Conservation (phyloP, 2,797 vertebrate species). For the Thaleichthys pacificus region DNA sequence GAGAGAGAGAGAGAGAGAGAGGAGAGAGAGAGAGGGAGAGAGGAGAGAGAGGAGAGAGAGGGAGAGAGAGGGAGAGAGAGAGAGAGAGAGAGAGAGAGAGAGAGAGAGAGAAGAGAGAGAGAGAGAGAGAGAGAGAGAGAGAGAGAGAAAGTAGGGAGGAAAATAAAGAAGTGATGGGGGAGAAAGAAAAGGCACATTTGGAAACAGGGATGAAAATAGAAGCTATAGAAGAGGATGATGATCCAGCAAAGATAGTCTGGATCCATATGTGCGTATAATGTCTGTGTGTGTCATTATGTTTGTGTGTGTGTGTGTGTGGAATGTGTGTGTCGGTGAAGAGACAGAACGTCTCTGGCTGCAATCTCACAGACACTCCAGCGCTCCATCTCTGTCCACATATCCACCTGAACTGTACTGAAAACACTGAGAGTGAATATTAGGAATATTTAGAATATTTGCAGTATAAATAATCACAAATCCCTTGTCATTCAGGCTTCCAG, state of each 20-base stretch:
- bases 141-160: slow-evolving; percentile 32
- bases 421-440: too few relatives aligned
- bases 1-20: not conserved
- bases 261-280: not conserved
- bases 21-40: not conserved
- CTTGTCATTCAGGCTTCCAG: too few relatives aligned
- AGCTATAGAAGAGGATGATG: not conserved
- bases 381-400: too few relatives aligned
- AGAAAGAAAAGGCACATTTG: not conserved
- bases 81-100: slow-evolving; percentile 15
- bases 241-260: not conserved
- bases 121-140: not conserved
- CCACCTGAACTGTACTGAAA: too few relatives aligned
- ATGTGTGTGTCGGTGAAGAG: slow-evolving; percentile 9
- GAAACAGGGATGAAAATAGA: not conserved
- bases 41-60: not conserved
- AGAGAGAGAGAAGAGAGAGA: not conserved
- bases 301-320: not conserved
- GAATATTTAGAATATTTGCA: too few relatives aligned
- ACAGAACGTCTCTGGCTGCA: too few relatives aligned
- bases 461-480: too few relatives aligned
- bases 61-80: not conserved
- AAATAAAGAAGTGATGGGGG: not conserved
- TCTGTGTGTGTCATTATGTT: not conserved
- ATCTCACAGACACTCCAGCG: too few relatives aligned